Evolutionary conservation across 2,888 invertebrate genomes (phyloP).

Genomic region (Pinctada fucata): DNA sequence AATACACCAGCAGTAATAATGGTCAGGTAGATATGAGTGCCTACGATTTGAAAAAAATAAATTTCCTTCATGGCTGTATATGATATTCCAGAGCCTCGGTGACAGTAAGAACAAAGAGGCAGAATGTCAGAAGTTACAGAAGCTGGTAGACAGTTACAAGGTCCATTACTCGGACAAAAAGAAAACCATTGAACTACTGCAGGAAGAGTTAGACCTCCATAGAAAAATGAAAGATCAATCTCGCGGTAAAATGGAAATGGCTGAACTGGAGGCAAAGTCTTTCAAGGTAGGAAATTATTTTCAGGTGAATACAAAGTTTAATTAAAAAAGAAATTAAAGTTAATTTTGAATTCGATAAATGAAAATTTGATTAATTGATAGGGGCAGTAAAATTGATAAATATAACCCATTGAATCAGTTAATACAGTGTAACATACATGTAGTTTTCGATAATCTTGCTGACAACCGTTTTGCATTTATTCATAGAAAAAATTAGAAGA

Average conservation of each 20-base stretch:
- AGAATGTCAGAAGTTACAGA: conserved; percentile 44
- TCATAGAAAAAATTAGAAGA: conserved; percentile 13
- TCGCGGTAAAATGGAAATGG: not conserved
- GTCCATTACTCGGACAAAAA: conserved; percentile 58
- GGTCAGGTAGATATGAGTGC: too few relatives aligned
- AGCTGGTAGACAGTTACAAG: conserved; percentile 50
- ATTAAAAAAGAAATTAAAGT: too few relatives aligned
- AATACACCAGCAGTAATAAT: too few relatives aligned
- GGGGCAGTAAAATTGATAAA: too few relatives aligned
- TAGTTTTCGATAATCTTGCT: too few relatives aligned
- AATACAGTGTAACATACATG: too few relatives aligned
- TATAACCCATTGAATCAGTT: too few relatives aligned
- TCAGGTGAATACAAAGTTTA: too few relatives aligned
- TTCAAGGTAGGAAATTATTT: not conserved
- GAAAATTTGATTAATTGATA: too few relatives aligned
- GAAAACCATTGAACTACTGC: conserved; percentile 41
- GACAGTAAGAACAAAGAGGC: conserved; percentile 22
- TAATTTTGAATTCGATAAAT: too few relatives aligned
- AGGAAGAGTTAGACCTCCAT: not conserved
- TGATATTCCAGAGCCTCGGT: not conserved
- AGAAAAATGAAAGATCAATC: not conserved
- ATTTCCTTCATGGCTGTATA: too few relatives aligned
- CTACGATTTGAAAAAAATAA: too few relatives aligned
- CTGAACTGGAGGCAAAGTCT: not conserved
- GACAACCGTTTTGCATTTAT: not conserved